phyloP scores from a whole-genome alignment of 2,797 vertebrate species.

The Cyprinodon diabolis region DNA sequence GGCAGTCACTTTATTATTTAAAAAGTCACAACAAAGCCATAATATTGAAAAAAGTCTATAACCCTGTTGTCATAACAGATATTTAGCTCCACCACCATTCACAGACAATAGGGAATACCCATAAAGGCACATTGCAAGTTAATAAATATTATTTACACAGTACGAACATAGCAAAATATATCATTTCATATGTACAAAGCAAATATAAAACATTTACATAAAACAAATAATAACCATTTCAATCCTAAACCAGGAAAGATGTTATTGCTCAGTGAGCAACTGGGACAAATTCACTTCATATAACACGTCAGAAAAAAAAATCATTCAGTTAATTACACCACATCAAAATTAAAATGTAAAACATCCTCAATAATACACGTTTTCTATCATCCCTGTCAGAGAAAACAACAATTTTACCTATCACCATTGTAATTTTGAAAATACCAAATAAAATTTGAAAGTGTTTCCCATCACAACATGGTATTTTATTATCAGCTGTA shows the following conservation, averaged over 20 bases:
- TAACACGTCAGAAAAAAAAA: constrained; percentile 63
- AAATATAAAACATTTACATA: constrained; percentile 59
- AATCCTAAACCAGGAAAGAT: constrained; percentile 32
- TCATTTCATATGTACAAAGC: constrained; percentile 54
- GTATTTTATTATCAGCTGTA: neutral
- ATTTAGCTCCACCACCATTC: constrained; percentile 47
- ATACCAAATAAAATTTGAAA: neutral
- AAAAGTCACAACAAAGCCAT: constrained; percentile 20
- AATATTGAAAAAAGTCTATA: constrained; percentile 1
- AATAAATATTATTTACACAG: constrained; percentile 73
- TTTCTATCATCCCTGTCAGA: constrained; percentile 14
- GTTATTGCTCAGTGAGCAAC: constrained; percentile 34
- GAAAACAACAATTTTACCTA: neutral
- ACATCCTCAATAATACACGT: constrained; percentile 27
- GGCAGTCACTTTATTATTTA: constrained; percentile 52
- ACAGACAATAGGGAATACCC: constrained; percentile 35
- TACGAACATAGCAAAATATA: constrained; percentile 60
- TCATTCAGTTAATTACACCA: constrained; percentile 57
- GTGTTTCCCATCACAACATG: neutral
- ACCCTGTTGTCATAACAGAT: constrained; percentile 37
- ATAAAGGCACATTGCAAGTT: constrained; percentile 61
- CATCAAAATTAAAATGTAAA: constrained; percentile 28
- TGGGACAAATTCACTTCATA: constrained; percentile 62
- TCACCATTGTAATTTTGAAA: neutral
- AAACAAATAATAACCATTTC: constrained; percentile 39